Evolutionary conservation across 2,888 invertebrate genomes (phyloP).

Genomic region (Melanargia galathea): DNA sequence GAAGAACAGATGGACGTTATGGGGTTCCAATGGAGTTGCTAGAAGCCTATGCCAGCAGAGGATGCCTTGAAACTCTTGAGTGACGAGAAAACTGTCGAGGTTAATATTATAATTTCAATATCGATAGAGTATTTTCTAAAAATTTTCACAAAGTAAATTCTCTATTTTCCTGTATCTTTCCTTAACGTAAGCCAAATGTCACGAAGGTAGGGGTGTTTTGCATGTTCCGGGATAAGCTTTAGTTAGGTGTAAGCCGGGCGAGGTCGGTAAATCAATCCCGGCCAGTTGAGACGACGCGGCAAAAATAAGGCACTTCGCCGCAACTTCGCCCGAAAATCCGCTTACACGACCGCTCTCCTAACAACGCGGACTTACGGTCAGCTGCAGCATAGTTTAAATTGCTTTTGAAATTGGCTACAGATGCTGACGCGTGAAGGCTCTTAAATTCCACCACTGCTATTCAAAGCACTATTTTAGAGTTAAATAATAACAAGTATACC

Average conservation of each 20-base stretch:
- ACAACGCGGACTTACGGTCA: slow-evolving; percentile 40
- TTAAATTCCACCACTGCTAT: slow-evolving; percentile 3
- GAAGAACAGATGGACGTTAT: too few species aligned
- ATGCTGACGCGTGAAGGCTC: slow-evolving; percentile 20
- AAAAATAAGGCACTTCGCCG: slow-evolving; percentile 61
- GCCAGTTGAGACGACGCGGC: slow-evolving; percentile 67
- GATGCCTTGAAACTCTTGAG: too few species aligned
- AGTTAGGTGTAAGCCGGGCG: slow-evolving; percentile 69
- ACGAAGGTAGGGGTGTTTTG: slow-evolving; percentile 68
- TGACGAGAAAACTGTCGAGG: background rate
- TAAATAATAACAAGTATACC: background rate
- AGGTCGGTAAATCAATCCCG: slow-evolving; percentile 71
- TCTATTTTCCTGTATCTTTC: background rate
- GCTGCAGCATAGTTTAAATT: slow-evolving; percentile 33
- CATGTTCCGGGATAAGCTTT: slow-evolving; percentile 72
- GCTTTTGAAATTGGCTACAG: slow-evolving; percentile 30
- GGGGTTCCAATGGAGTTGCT: too few species aligned
- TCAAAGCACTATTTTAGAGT: slow-evolving; percentile 5
- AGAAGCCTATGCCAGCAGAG: too few species aligned
- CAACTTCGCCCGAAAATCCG: slow-evolving; percentile 44
- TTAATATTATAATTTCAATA: background rate
- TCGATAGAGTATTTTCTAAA: background rate
- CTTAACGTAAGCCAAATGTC: slow-evolving; percentile 53
- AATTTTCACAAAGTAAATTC: background rate
- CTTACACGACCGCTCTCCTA: slow-evolving; percentile 43